Base-by-base conservation (phyloP, 2,888 invertebrate genomes). In the Opisthograptis luteolata region DNA sequence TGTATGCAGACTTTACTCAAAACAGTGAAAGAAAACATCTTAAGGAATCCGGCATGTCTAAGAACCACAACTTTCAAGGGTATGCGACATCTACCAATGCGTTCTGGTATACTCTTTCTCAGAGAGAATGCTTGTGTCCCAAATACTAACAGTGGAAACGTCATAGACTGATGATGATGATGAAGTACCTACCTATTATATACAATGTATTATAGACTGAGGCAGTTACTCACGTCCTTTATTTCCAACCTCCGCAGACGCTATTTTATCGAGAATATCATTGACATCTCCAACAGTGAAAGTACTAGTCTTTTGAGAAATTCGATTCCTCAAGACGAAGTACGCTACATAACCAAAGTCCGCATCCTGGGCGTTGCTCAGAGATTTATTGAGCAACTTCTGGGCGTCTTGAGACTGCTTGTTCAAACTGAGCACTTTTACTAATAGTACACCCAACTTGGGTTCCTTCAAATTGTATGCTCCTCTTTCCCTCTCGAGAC, bases 271-370 rank as follows among this genome's bases (percentile, higher is more conserved):
- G 5, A 98, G 91, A 69, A 93, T 92, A 0, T 84, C 76, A 74
- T 98, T 97, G 0, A 98, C 90, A 48, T 96, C 92, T 13, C 92
- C 88, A 19, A 98, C 83, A 0, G 93, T 94, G 31, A 96, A 76
- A 17, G 75, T 78, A 39, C 92, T 91, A 5, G 80, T 64, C 8
- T 65, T 75, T 14, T 69, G 55, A 43, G 74, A 69, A 14, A 92
- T 76, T 53, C 93, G 91, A 25, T 91, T 91, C 56, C 92, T 93
- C 57, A 98, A 79, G 2, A 97, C 93, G 68, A 91, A 92, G 75
- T 93, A 95, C 0, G 96, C 95, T 12, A 95, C 93, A 58, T 95
- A 95, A 0, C 96, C 96, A 83, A 97, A 98, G 81, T 98, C 97
- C 28, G 75, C 57, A 90, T 93, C 66, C 80, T 92, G 66, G 68